A percentile compares a stretch with the other conserved stretches of the same genome.
phyloP scores from a whole-genome alignment of 2,888 invertebrate species.

The Ectemnius cavifrons region DNA sequence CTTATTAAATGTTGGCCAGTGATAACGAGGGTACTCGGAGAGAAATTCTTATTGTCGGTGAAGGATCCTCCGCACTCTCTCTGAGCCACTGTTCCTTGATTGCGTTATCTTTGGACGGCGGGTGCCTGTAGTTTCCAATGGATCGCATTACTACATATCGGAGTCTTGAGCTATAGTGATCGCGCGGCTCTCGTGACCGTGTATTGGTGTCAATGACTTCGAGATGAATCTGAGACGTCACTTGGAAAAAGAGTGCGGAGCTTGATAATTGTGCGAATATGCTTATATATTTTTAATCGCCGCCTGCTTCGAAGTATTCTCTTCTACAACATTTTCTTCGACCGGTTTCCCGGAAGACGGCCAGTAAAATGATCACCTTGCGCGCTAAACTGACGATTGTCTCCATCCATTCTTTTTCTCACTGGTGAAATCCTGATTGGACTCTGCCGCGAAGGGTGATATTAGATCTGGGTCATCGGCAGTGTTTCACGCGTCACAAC shows the following conservation, averaged over 20 bases:
- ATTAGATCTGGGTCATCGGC: constrained; percentile 48
- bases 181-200: constrained; percentile 22
- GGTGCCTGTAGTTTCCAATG: constrained; percentile 43
- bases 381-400: neutral
- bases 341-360: neutral
- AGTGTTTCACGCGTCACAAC: constrained; percentile 49
- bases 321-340: neutral
- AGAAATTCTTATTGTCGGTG: constrained; percentile 50
- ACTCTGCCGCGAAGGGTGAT: constrained; percentile 32
- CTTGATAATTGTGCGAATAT: constrained; percentile 34
- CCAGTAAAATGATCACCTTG: neutral
- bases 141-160: constrained; percentile 52
- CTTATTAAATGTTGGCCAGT: too few species aligned
- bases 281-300: neutral
- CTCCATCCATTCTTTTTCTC: neutral
- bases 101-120: constrained; percentile 42
- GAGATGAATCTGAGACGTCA: constrained; percentile 52
- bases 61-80: constrained; percentile 19
- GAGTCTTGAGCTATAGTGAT: constrained; percentile 58
- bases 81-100: constrained; percentile 9
- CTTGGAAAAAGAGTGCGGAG: constrained; percentile 33
- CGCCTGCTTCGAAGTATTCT: neutral
- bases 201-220: constrained; percentile 65
- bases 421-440: neutral
- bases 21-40: constrained; percentile 11